Percentiles rank a stretch among this genome's conserved stretches.
These are phyloP conservation scores for Ranitomeya imitator DNA, from an alignment of 2,113 vertebrate genomes.

Conservation along the genomic window DNA sequence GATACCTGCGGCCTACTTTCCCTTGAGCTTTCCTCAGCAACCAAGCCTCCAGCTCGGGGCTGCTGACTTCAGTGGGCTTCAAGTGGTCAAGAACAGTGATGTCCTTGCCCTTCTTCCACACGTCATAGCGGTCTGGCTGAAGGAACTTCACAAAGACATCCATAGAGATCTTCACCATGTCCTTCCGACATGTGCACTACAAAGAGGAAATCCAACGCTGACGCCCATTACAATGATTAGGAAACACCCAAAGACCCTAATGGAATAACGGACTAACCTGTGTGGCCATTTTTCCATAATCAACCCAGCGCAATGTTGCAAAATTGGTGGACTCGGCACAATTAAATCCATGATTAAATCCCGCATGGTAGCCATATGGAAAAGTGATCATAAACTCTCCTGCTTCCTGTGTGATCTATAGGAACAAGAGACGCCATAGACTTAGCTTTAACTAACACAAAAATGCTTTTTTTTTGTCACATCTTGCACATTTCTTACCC, in stretches of 20 bases:
- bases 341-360: constrained; percentile 99
- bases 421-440: neutral
- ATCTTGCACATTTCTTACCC: constrained; percentile 73
- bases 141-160: constrained; percentile 94
- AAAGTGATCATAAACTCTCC: constrained; percentile 98
- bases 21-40: constrained; percentile 78
- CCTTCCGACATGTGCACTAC: constrained; percentile 93
- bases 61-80: constrained; percentile 81
- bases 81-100: constrained; percentile 83
- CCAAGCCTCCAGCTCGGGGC: constrained; percentile 88
- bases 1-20: constrained; percentile 84
- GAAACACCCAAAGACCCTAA: neutral
- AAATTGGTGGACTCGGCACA: constrained; percentile 98
- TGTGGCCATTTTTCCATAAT: constrained; percentile 95
- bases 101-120: constrained; percentile 96
- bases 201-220: constrained; percentile 10
- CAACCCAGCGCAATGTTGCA: constrained; percentile 93
- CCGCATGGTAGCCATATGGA: constrained; percentile 95
- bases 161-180: constrained; percentile 99
- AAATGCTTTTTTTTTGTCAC: neutral
- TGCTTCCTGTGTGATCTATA: constrained; percentile 92
- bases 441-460: neutral
- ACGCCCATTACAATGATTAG: neutral
- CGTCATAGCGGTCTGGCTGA: constrained; percentile 90
- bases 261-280: constrained; percentile 72